Base-by-base conservation (phyloP, 2,888 invertebrate species). In the Eurytoma adleriae region DNA sequence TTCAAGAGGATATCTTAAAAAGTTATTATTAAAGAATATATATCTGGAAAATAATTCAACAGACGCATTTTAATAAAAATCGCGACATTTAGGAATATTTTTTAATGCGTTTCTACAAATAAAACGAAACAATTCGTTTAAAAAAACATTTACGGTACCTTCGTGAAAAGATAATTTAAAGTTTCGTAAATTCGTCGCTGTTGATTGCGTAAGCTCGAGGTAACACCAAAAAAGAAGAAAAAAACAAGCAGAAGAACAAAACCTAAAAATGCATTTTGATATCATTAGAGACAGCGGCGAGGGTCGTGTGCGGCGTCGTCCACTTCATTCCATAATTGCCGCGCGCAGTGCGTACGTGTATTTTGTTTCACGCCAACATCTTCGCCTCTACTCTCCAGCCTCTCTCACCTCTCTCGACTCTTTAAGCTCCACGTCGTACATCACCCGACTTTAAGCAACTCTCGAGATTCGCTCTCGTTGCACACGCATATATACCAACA, bases 351-450 rank as follows among this genome's bases (percentile, higher is more conserved):
- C 66, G 57, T 62, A 16, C 27, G 20, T 30, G 20, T 30, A 52
- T 76, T 12, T 69, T 54, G 48, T 48, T 59, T 78, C 67, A 59
- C 52, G 57, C 40, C 56, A 24, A 16, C 18, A 67, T 72, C 27
- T 67, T 82, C 82, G 72, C 81, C 56, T 48, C n/a, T 56, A 64
- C 61, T 76, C 82, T 83, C 82, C 83, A 80, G 48, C 54, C 50
- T 70, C 18, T 71, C 66, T 71, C 57, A 27, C n/a, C 16, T 70
- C 68, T 80, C 81, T 82, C 76, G 54, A 66, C 27, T 81, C 78
- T 84, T 84, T 83, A 67, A 54, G 77, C 83, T 82, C 80, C 70
- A 78, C 78, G 48, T 50, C 24, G 50, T 69, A 54, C 16, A 62
- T 48, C 27, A 16, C 71, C 14, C 80, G 24, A 27, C 30, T 30